Conservation (phyloP, 2,888 invertebrate genomes). For the Luperina testacea region DNA sequence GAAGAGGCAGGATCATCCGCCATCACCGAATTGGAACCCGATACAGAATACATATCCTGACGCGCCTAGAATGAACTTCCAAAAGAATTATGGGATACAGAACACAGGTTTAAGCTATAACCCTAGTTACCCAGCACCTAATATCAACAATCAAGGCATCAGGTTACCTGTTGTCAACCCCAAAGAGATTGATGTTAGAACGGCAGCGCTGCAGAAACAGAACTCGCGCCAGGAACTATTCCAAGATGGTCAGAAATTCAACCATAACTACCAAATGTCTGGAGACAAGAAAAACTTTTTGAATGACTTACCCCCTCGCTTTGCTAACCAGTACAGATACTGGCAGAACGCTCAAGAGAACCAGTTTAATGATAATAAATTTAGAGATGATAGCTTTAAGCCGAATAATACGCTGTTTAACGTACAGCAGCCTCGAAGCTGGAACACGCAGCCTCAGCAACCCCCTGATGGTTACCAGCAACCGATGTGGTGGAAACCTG, state of each 20-base stretch:
- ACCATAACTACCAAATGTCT: constrained; percentile 82
- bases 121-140: constrained; percentile 73
- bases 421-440: constrained; percentile 68
- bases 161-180: constrained; percentile 87
- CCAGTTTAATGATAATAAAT: constrained; percentile 83
- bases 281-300: constrained; percentile 87
- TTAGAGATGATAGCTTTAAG: constrained; percentile 80
- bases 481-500: constrained; percentile 83
- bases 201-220: constrained; percentile 87
- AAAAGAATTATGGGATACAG: constrained; percentile 82
- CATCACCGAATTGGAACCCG: constrained; percentile 71
- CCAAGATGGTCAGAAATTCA: constrained; percentile 82
- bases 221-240: constrained; percentile 83
- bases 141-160: constrained; percentile 77
- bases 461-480: constrained; percentile 73
- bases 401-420: constrained; percentile 67
- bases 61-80: constrained; percentile 76
- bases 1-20: constrained; percentile 73
- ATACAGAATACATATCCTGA: constrained; percentile 70
- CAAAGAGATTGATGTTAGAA: constrained; percentile 88
- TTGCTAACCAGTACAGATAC: constrained; percentile 86
- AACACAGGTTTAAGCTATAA: constrained; percentile 78
- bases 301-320: constrained; percentile 85
- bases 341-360: constrained; percentile 84
- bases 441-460: constrained; percentile 66